Evolutionary conservation across 1,140 invertebrate genomes (phyloP), one percentile per base, ranked within the genome.

Genomic region (Eurosta solidaginis): DNA sequence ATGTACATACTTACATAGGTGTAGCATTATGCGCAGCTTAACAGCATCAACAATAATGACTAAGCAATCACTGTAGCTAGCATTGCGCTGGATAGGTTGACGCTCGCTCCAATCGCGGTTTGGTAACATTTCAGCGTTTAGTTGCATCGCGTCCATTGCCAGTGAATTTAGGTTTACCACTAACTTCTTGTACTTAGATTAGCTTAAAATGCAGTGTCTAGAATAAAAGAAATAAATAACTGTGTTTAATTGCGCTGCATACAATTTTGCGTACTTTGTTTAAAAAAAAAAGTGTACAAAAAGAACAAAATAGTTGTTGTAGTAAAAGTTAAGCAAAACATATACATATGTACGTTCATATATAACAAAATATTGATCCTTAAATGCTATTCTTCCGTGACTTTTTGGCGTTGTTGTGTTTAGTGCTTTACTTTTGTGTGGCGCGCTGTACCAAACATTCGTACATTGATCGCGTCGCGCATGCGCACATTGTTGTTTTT

Each of bases 121-220:
- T 68, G 59, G 20, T 33, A 9, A 68, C 33, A 68, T 68, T 68
- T 68, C 59, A 68, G 25, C 36, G 17, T 68, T 68, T 68, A 68
- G 59, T 68, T 68, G 59, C 59, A 68, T 68, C 59, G 59, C 59
- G 59, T 20, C 59, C 59, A 68, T 68, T 68, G 59, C 59, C 36
- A 40, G 59, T 68, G 59, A 68, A 36, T 68, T 68, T 42, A 40
- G 59, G 29, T 29, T 68, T 68, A 33, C 33, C n/a, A n/a, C n/a
- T n/a, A n/a, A n/a, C n/a, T n/a, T n/a, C n/a, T n/a, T n/a, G n/a
- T n/a, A n/a, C n/a, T n/a, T n/a, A n/a, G n/a, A n/a, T n/a, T n/a
- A n/a, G n/a, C n/a, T n/a, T n/a, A n/a, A n/a, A n/a, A n/a, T n/a
- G n/a, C n/a, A n/a, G n/a, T n/a, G n/a, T n/a, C n/a, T n/a, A n/a